These are phyloP conservation scores for Oreochromis grahami DNA, from an alignment of 2,797 vertebrate genomes.

Conservation along the genomic window DNA sequence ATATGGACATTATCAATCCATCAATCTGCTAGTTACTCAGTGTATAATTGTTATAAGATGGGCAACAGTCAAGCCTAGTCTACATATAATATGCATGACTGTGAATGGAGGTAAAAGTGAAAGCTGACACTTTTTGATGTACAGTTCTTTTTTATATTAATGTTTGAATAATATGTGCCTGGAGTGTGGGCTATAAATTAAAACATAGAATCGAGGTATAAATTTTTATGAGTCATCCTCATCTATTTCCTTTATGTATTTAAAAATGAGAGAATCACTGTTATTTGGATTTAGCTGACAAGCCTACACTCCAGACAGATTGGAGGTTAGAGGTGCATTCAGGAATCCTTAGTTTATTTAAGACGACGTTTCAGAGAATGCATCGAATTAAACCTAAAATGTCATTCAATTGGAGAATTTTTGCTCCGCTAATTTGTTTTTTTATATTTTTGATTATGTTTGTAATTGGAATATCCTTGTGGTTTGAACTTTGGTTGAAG, in stretches of 20 bases:
- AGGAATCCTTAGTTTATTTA: slow-evolving; percentile 10
- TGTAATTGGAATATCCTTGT: background rate
- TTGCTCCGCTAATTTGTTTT: background rate
- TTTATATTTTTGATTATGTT: background rate
- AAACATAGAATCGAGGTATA: slow-evolving; percentile 91
- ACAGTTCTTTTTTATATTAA: slow-evolving; percentile 93
- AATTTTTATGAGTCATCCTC: slow-evolving; percentile 95
- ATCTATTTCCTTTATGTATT: slow-evolving; percentile 95
- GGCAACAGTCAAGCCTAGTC: slow-evolving; percentile 75
- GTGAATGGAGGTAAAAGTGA: slow-evolving; percentile 79
- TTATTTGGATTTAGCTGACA: slow-evolving; percentile 71
- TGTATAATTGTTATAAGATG: slow-evolving; percentile 88
- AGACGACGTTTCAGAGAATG: slow-evolving; percentile 2
- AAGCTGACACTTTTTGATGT: slow-evolving; percentile 90
- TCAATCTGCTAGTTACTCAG: slow-evolving; percentile 86
- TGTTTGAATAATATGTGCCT: slow-evolving; percentile 99
- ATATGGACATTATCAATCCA: slow-evolving; percentile 85
- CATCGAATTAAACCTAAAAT: background rate
- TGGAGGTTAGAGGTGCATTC: slow-evolving; percentile 24
- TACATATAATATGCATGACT: slow-evolving; percentile 87
- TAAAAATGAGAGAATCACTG: slow-evolving; percentile 93
- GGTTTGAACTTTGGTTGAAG: background rate
- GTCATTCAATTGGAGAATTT: background rate
- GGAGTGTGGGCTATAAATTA: slow-evolving; percentile 93
- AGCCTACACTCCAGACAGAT: slow-evolving; percentile 50